Base-by-base conservation (phyloP, 2,113 vertebrate species). In the Apteryx owenii region DNA sequence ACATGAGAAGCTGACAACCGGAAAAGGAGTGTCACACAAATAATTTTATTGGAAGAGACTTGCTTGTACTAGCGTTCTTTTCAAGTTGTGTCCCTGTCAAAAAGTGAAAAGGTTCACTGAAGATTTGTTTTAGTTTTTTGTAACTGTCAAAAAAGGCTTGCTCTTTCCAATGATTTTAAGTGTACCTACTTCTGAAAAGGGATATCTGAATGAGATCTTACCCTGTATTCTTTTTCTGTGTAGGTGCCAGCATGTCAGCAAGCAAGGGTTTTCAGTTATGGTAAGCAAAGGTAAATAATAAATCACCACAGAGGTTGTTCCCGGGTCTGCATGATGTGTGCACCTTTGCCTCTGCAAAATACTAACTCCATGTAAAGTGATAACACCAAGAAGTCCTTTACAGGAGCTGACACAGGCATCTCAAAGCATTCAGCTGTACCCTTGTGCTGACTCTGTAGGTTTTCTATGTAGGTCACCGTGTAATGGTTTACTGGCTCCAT, bases 1-100 rank as follows among this genome's bases (percentile, higher is more conserved):
- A 94, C 76, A 68, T 18, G 78, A 72, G 89, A 90, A 97, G 88
- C 73, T 96, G 97, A 97, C 97, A 97, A 61, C 76, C n/a, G 68
- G 89, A 95, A 95, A 97, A 96, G 75, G 38, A 50, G 94, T 93
- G 97, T 97, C 97, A 94, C 64, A 87, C 77, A 93, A 84, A 97
- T 93, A 77, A 88, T 53, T 94, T 88, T 33, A 72, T 29, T 61
- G 77, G 73, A 50, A 54, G 79, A 95, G 22, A 96, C 44, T 75
- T 71, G 68, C 31, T 53, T 93, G 56, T 31, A 28, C 71, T 51
- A 44, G 62, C 62, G 66, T 28, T 90, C 50, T 68, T 88, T 81
- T 77, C n/a, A 89, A 73, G 84, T 53, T 93, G 50, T 48, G 48
- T 81, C 36, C 50, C 75, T 95, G 62, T 79, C 64, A 11, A 73